A percentile compares a stretch with the other conserved stretches of the same genome.
Evolutionary conservation across 2,797 vertebrate genomes (phyloP).

Genomic region (Vultur gryphus): DNA sequence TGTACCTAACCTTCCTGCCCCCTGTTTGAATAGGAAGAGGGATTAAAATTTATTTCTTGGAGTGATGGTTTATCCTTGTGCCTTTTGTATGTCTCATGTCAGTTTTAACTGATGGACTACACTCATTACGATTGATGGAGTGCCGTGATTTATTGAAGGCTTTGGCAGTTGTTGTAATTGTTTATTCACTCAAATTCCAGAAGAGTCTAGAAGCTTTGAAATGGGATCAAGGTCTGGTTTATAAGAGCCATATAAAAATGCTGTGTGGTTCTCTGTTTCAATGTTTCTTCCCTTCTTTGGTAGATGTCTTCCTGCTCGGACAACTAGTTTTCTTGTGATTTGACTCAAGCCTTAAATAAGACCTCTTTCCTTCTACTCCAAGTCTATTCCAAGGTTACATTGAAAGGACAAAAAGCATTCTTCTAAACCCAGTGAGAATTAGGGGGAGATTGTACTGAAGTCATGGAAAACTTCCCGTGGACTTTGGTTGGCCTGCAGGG

Average conservation of each 20-base stretch:
- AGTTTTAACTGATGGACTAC: background rate
- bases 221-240: background rate
- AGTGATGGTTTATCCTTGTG: background rate
- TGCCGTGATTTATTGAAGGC: background rate
- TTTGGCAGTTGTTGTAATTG: background rate
- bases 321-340: background rate
- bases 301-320: background rate
- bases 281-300: background rate
- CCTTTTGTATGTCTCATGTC: background rate
- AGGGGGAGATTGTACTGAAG: background rate
- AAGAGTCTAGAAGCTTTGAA: background rate
- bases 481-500: background rate
- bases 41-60: background rate
- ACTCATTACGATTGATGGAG: background rate
- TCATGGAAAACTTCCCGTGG: background rate
- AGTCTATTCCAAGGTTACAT: background rate
- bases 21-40: background rate
- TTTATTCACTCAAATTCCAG: conserved; percentile 12
- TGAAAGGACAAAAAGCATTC: background rate
- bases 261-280: background rate
- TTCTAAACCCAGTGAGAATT: background rate
- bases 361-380: background rate
- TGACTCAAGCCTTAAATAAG: background rate
- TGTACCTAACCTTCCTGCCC: background rate
- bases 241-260: background rate